A percentile compares a stretch with the other conserved stretches of the same genome.
phyloP scores from a whole-genome alignment of 2,113 vertebrate genomes.

The Anguilla rostrata region DNA sequence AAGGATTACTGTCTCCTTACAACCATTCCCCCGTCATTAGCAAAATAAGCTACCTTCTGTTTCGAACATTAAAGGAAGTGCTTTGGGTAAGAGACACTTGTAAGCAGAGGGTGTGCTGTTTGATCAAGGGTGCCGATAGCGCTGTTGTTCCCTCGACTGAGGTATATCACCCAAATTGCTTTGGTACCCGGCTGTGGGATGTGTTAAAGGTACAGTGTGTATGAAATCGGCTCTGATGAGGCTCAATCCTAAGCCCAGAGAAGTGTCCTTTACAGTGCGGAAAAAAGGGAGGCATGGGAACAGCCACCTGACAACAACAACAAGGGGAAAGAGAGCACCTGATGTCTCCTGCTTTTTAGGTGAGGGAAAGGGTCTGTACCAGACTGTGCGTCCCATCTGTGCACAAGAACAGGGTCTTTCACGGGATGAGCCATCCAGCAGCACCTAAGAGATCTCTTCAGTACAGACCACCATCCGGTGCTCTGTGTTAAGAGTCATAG shows the following conservation, averaged over 20 bases:
- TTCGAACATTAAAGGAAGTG: background rate
- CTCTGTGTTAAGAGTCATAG: constrained; percentile 26
- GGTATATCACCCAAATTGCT: background rate
- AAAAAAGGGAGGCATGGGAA: constrained; percentile 28
- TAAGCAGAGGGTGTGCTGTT: background rate
- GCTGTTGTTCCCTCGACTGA: background rate
- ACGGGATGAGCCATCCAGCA: constrained; percentile 14
- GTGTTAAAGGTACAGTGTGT: background rate
- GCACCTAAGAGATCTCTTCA: constrained; percentile 53
- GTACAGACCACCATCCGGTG: constrained; percentile 54
- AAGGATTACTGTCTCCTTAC: background rate
- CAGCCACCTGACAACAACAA: constrained; percentile 61
- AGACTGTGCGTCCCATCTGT: constrained; percentile 34
- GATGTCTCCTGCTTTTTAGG: no score
- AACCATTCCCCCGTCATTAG: background rate
- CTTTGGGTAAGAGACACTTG: background rate
- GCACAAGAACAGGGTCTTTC: background rate
- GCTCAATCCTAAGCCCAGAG: background rate
- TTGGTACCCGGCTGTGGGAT: no score
- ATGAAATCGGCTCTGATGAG: background rate
- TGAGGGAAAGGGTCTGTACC: no score
- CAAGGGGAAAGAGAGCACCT: constrained; percentile 58
- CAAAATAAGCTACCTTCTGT: background rate
- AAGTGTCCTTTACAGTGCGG: background rate
- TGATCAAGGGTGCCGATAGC: background rate